Percentiles rank a stretch among this genome's conserved stretches.
Conservation (phyloP, 2,888 invertebrate species). For the Epirrhoe alternata region DNA sequence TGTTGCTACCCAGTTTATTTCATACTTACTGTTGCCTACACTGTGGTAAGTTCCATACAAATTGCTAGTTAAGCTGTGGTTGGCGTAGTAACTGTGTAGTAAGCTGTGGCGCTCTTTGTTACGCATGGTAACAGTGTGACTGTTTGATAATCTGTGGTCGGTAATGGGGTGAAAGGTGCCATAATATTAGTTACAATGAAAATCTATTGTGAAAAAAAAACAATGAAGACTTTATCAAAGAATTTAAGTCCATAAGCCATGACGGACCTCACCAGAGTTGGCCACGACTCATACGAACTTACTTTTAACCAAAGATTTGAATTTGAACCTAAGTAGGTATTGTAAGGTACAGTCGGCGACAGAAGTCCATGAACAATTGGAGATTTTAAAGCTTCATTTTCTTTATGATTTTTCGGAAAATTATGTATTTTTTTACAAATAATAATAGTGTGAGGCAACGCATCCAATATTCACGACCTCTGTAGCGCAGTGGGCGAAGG, state of each 20-base stretch:
- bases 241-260: not conserved
- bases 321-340: no score
- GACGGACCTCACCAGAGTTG: no score
- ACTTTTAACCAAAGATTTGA: no score
- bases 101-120: constrained; percentile 21
- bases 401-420: no score
- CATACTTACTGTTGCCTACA: constrained; percentile 13
- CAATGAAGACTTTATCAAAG: not conserved
- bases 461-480: no score
- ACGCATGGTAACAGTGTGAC: not conserved
- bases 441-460: no score
- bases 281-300: no score
- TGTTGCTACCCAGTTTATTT: constrained; percentile 19
- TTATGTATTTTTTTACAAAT: no score
- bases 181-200: not conserved
- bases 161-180: constrained; percentile 1
- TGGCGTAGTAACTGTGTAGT: constrained; percentile 7
- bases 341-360: no score
- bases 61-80: constrained; percentile 16
- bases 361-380: no score
- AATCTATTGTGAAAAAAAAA: not conserved
- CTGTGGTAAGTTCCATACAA: constrained; percentile 12
- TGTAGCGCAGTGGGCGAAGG: no score
- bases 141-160: not conserved
- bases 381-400: no score